A percentile compares a stretch with the other conserved stretches of the same genome.
phyloP scores from a whole-genome alignment of 2,888 invertebrate species.

The Archips xylosteana region DNA sequence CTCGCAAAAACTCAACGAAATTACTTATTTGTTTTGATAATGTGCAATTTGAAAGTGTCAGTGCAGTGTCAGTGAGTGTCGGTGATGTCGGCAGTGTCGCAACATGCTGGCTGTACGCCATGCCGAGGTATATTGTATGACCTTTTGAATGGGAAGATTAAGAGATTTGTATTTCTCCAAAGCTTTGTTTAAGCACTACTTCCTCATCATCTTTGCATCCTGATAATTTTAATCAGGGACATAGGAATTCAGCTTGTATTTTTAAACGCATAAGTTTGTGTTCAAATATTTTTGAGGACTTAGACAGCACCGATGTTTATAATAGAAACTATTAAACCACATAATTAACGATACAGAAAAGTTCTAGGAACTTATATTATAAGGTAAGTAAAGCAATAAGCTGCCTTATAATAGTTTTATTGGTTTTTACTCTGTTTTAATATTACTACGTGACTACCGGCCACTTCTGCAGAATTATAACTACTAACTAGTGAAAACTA shows the following conservation, averaged over 20 bases:
- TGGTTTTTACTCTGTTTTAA: background rate
- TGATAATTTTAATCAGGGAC: too few species aligned
- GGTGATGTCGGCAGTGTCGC: constrained; percentile 57
- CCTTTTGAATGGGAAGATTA: background rate
- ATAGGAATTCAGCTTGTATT: too few species aligned
- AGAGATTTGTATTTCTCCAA: background rate
- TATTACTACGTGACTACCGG: background rate
- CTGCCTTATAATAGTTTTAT: background rate
- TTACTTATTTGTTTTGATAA: constrained; percentile 41
- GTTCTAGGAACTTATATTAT: too few species aligned
- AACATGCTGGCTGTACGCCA: constrained; percentile 72
- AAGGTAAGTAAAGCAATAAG: too few species aligned
- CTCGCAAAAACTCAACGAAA: constrained; percentile 38
- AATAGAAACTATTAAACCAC: background rate
- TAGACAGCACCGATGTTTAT: too few species aligned
- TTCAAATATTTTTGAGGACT: too few species aligned
- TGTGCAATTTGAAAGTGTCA: constrained; percentile 43
- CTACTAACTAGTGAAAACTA: constrained; percentile 2
- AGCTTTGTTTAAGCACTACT: background rate
- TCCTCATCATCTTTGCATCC: too few species aligned
- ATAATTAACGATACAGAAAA: background rate
- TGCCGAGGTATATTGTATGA: constrained; percentile 63
- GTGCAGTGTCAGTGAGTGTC: constrained; percentile 46
- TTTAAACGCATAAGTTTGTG: too few species aligned
- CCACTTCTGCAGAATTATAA: background rate